These are phyloP conservation scores for Phrynosoma platyrhinos DNA, from an alignment of 2,113 vertebrate genomes.

Conservation along the genomic window DNA sequence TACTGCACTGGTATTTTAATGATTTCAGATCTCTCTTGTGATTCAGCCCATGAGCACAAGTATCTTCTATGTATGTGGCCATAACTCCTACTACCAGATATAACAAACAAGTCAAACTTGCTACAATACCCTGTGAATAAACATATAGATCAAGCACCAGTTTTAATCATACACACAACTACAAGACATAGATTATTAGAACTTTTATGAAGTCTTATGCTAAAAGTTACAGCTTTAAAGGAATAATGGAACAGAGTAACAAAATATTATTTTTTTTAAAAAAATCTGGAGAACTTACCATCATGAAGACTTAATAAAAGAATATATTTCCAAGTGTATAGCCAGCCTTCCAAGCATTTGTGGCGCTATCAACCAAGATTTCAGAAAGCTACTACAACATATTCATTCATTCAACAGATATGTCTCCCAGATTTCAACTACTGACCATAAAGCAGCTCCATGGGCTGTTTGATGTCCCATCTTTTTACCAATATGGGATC, in stretches of 20 bases:
- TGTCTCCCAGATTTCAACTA: too few species aligned
- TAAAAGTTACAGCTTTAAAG: neutral
- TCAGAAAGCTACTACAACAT: neutral
- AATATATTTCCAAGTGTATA: neutral
- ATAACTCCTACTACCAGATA: neutral
- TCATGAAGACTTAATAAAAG: neutral
- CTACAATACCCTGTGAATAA: neutral
- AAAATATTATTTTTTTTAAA: neutral
- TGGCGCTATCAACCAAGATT: neutral
- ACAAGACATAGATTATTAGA: neutral
- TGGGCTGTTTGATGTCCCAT: too few species aligned
- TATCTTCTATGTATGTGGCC: neutral
- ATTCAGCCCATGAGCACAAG: neutral
- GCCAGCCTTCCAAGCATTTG: neutral
- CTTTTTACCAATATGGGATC: too few species aligned
- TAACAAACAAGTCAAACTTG: too few species aligned
- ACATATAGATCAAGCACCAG: neutral
- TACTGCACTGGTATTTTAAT: neutral
- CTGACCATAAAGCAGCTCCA: too few species aligned
- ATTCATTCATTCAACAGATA: neutral
- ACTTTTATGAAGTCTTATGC: neutral
- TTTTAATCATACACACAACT: neutral
- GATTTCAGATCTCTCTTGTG: neutral
- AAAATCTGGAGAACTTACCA: neutral
- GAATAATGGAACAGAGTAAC: too few species aligned